Evolutionary conservation across 2,113 vertebrate genomes (phyloP).

Genomic region (Semnornis frantzii): DNA sequence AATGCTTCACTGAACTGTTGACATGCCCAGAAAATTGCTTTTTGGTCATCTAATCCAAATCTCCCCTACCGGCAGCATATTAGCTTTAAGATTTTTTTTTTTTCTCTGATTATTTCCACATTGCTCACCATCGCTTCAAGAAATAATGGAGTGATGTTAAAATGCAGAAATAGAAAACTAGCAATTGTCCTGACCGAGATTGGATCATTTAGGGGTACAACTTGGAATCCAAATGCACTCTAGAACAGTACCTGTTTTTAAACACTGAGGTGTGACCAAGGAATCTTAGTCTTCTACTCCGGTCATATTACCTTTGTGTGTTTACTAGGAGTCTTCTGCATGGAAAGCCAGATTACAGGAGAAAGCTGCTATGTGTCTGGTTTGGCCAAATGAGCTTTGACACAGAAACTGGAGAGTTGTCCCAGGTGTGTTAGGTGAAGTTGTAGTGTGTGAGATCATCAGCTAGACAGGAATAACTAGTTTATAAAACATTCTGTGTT

Average conservation of each 20-base stretch:
- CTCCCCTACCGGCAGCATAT: not conserved
- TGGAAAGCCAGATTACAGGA: not conserved
- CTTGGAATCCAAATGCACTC: not conserved
- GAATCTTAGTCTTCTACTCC: fast-evolving
- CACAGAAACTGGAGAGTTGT: not conserved
- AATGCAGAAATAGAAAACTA: not conserved
- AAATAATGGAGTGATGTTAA: not conserved
- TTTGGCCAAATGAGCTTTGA: not conserved
- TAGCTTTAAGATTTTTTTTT: not conserved
- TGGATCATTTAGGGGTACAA: not conserved
- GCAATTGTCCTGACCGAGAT: not conserved
- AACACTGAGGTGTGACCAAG: not conserved
- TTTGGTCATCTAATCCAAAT: not conserved
- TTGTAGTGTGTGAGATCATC: not conserved
- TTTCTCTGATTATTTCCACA: not conserved
- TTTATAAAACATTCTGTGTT: not conserved
- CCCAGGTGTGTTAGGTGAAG: not conserved
- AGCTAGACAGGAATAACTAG: not conserved
- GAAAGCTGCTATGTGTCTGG: not conserved
- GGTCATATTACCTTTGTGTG: not conserved
- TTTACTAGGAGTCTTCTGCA: not conserved
- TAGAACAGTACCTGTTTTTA: not conserved
- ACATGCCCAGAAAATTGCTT: not conserved
- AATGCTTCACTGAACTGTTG: not conserved
- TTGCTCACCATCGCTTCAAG: not conserved